A percentile compares a stretch with the other conserved stretches of the same genome.
These are phyloP conservation scores for Gobionotothen gibberifrons DNA, from an alignment of 2,797 vertebrate species.

Conservation along the genomic window DNA sequence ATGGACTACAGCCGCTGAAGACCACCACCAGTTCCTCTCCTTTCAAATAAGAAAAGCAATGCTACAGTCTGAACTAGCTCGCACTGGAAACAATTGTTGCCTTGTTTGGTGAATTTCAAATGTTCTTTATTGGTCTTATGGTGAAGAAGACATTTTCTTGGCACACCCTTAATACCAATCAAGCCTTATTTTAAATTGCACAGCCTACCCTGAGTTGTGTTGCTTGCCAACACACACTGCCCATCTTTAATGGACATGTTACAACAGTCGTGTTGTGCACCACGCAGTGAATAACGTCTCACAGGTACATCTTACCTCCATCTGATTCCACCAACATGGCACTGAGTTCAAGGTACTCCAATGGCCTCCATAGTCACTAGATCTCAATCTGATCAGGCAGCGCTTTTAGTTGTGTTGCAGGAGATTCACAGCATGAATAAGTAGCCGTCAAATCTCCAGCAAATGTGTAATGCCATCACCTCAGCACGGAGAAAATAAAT, in stretches of 20 bases:
- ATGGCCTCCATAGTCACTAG: background rate
- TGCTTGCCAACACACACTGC: background rate
- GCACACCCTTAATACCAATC: no score
- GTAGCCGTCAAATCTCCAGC: background rate
- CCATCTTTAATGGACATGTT: background rate
- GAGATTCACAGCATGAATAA: background rate
- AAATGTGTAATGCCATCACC: background rate
- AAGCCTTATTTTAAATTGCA: background rate
- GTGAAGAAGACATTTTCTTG: no score
- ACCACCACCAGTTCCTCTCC: no score
- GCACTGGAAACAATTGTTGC: no score
- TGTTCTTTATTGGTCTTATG: no score
- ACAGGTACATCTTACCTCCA: background rate
- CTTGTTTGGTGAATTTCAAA: no score
- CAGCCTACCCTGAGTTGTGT: background rate
- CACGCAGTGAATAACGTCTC: background rate
- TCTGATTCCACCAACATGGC: background rate
- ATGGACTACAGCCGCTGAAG: no score
- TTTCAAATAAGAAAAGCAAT: no score
- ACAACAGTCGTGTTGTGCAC: background rate
- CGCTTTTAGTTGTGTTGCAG: background rate
- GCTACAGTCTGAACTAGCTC: no score
- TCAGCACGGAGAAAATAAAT: background rate
- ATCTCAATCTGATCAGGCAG: slow-evolving; percentile 1
- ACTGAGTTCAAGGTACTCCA: background rate